phyloP scores from a whole-genome alignment of 1,140 invertebrate species.

The Drosophila malerkotliana region DNA sequence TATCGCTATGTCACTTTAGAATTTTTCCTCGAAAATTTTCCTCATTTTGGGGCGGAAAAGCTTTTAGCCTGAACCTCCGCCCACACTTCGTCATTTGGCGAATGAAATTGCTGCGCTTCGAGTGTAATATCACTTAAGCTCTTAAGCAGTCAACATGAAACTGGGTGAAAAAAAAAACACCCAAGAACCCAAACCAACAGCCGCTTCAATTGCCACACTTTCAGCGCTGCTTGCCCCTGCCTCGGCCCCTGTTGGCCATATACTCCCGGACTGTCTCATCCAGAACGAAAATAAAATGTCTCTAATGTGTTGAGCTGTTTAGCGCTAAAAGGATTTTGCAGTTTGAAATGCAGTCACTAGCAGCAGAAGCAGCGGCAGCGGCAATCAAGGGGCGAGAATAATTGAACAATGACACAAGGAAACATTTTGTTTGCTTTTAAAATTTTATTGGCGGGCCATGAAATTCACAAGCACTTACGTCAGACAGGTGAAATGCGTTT shows the following conservation, averaged over 20 bases:
- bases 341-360: conserved; percentile 42
- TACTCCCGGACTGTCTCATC: conserved; percentile 28
- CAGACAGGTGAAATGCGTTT: conserved; percentile 37
- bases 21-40: conserved; percentile 63
- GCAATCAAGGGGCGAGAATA: conserved; percentile 20
- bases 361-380: conserved; percentile 1
- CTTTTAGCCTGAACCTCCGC: conserved; percentile 58
- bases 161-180: conserved; percentile 1
- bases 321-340: conserved; percentile 74
- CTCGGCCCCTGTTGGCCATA: conserved; percentile 6
- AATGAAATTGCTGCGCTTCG: conserved; percentile 73
- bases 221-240: conserved; percentile 26
- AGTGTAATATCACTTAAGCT: conserved; percentile 83
- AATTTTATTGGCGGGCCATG: conserved; percentile 33
- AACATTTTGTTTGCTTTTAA: conserved; percentile 43
- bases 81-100: conserved; percentile 54
- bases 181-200: conserved; percentile 26
- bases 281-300: conserved; percentile 45
- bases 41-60: conserved; percentile 71
- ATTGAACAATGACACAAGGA: conserved; percentile 49
- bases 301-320: conserved; percentile 70
- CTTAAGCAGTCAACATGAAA: conserved; percentile 66
- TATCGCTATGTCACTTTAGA: conserved; percentile 79
- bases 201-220: conserved; percentile 58
- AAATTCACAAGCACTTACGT: conserved; percentile 8